Evolutionary conservation across 2,888 invertebrate species (phyloP).

Genomic region (Spisula subtruncata): DNA sequence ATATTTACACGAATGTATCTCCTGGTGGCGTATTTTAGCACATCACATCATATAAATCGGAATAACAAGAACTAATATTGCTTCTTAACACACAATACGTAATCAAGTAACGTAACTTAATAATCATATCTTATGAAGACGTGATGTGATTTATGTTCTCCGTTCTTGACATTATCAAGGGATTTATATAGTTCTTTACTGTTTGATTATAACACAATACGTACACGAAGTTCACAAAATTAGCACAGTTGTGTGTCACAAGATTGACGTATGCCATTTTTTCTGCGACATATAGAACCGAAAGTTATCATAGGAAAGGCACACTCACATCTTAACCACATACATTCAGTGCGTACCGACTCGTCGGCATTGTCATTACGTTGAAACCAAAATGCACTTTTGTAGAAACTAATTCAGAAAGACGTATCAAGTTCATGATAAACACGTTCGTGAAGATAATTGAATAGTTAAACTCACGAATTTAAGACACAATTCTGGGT

Average conservation of each 20-base stretch:
- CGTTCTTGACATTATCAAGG: neutral
- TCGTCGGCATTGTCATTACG: no score
- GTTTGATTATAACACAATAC: neutral
- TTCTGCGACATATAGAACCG: neutral
- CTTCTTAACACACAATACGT: neutral
- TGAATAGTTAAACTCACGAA: conserved; percentile 4
- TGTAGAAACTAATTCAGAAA: neutral
- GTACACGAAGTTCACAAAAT: no score
- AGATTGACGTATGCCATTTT: no score
- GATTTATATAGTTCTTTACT: neutral
- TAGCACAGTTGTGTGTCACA: no score
- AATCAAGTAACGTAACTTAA: conserved; percentile 15
- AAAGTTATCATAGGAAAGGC: neutral
- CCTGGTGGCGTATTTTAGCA: neutral
- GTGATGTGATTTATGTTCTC: neutral
- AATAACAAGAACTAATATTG: neutral
- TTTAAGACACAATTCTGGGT: neutral
- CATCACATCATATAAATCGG: neutral
- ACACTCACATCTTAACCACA: no score
- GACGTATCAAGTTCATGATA: neutral
- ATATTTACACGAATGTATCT: neutral
- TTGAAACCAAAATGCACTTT: neutral
- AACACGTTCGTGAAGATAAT: neutral
- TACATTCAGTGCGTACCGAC: no score
- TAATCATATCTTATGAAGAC: conserved; percentile 17